A percentile compares a stretch with the other conserved stretches of the same genome.
Evolutionary conservation across 2,888 invertebrate genomes (phyloP).

Genomic region (Hypsopygia costalis): DNA sequence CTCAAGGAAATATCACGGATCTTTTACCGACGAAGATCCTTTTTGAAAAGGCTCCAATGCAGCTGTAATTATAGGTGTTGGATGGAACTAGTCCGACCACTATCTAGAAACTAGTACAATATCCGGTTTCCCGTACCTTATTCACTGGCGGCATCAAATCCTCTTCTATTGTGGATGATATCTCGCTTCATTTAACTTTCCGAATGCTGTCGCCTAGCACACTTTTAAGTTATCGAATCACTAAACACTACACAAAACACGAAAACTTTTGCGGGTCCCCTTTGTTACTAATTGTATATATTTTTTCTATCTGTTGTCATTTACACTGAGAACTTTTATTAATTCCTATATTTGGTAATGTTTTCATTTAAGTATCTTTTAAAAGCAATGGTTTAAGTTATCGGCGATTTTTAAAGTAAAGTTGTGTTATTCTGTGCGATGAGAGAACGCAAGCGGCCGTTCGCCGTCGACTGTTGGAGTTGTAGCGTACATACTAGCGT

Average conservation of each 20-base stretch:
- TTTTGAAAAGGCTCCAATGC: constrained; percentile 35
- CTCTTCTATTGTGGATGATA: constrained; percentile 43
- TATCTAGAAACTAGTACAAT: constrained; percentile 55
- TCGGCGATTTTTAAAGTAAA: constrained; percentile 35
- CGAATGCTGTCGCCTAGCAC: constrained; percentile 30
- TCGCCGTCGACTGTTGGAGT: constrained; percentile 64
- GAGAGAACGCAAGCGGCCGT: constrained; percentile 59
- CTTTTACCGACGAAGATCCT: constrained; percentile 32
- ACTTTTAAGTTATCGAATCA: constrained; percentile 52
- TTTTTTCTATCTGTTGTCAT: constrained; percentile 9
- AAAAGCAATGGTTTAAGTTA: constrained; percentile 30
- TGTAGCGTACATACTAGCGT: constrained; percentile 53
- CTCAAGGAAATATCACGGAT: constrained; percentile 26
- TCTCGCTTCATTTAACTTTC: constrained; percentile 48
- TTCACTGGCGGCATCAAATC: constrained; percentile 63
- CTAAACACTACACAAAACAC: constrained; percentile 65
- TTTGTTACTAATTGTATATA: constrained; percentile 18
- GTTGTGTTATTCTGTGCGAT: constrained; percentile 33
- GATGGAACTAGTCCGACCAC: constrained; percentile 62
- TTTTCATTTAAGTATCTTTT: constrained; percentile 25
- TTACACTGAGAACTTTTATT: not conserved
- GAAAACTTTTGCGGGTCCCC: constrained; percentile 44
- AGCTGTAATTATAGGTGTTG: constrained; percentile 43
- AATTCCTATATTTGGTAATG: constrained; percentile 8
- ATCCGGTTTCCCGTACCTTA: constrained; percentile 76